These are phyloP conservation scores for Clupea harengus DNA, from an alignment of 2,113 vertebrate genomes.

Conservation along the genomic window DNA sequence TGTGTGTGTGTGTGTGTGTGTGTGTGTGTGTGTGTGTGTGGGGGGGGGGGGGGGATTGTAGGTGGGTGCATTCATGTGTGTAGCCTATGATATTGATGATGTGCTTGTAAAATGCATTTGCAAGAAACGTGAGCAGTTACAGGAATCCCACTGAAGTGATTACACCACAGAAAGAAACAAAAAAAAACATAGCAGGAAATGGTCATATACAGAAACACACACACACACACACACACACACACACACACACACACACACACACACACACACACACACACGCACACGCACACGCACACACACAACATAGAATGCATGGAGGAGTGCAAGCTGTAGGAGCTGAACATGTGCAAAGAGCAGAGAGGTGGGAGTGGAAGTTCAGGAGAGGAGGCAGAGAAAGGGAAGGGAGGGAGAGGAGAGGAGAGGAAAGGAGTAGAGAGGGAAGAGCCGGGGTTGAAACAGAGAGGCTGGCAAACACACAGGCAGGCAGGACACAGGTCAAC, in stretches of 20 bases:
- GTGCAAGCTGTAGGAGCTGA: neutral
- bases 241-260: neutral
- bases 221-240: slow-evolving; percentile 8
- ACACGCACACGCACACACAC: neutral
- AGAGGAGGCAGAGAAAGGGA: neutral
- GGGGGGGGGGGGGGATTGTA: neutral
- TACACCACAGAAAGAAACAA: neutral
- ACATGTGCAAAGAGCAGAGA: neutral
- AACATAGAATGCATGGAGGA: neutral
- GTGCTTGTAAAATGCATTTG: neutral
- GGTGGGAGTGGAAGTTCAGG: neutral
- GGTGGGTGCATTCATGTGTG: neutral
- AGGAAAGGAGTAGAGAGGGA: neutral
- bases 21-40: neutral
- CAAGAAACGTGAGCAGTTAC: neutral
- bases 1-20: neutral
- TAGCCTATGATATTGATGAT: neutral
- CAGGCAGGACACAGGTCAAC: neutral
- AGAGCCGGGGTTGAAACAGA: neutral
- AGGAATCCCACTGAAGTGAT: neutral
- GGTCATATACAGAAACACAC: neutral
- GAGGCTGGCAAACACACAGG: neutral
- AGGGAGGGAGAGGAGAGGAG: neutral
- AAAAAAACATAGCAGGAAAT: neutral
- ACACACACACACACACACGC: slow-evolving; percentile 2